Evolutionary conservation across 2,113 vertebrate species (phyloP), one percentile per base, ranked within the genome.

Genomic region (Hippopotamus amphibius): DNA sequence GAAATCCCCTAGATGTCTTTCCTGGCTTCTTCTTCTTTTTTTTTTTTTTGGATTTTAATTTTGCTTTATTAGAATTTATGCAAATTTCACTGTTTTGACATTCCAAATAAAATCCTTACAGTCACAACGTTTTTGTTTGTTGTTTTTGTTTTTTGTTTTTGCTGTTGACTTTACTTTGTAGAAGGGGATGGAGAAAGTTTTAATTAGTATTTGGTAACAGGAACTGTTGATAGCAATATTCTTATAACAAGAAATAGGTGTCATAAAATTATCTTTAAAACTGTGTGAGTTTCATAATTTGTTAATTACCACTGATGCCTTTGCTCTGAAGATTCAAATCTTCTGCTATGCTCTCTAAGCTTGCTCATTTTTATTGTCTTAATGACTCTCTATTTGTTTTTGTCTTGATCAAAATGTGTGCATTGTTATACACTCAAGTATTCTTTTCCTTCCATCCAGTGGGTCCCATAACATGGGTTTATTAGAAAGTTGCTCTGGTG

Each of bases 31-130:
- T 37, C 37, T 37, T 37, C 37, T 37, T 37, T 37, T 37, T 37
- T 37, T 37, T 37, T 37, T 37, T 37, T 37, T 37, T 99, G 98
- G 99, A 98, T 98, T 98, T 98, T 98, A 99, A 99, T 98, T 98
- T 98, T 97, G 96, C 96, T 98, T 98, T 99, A 98, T 99, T 98
- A 98, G 98, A 98, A 97, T 98, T 98, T 98, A 99, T 99, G 99
- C 98, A 99, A 98, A 99, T 99, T 94, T 71, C 68, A 89, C 96
- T 98, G 95, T 88, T 59, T 98, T 97, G 96, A 97, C 97, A 98
- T 97, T 98, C 97, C 97, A 98, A 97, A 98, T 98, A 98, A 99
- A 98, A 98, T 96, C 76, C 9, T 96, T 91, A 95, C 81, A 98
- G 96, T 97, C 98, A 93, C 94, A 97, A 88, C 24, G 92, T 94